Conservation (phyloP, 2,797 vertebrate genomes). For the Sitta carolinensis region DNA sequence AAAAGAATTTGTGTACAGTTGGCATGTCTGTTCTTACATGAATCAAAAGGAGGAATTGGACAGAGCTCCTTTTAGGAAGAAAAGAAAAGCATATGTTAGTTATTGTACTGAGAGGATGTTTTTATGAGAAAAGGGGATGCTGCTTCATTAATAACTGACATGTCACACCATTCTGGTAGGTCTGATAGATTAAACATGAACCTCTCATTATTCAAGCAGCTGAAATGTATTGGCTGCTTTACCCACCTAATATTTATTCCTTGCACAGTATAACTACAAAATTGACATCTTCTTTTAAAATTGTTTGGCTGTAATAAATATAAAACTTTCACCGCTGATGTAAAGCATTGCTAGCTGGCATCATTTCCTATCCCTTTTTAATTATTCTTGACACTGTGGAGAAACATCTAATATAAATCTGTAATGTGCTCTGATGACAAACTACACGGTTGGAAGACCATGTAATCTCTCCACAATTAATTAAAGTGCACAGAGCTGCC, state of each 20-base stretch:
- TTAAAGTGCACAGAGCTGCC: slow-evolving; percentile 91
- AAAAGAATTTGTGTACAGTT: slow-evolving; percentile 37
- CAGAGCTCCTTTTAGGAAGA: slow-evolving; percentile 55
- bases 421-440: slow-evolving; percentile 99
- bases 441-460: slow-evolving; percentile 99
- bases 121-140: slow-evolving; percentile 71
- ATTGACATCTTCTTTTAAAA: slow-evolving; percentile 83
- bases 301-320: slow-evolving; percentile 80
- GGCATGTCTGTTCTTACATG: slow-evolving; percentile 48
- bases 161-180: slow-evolving; percentile 65
- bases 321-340: slow-evolving; percentile 77
- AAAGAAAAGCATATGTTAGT: slow-evolving; percentile 73
- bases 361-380: slow-evolving; percentile 90
- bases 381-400: slow-evolving; percentile 99
- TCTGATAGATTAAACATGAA: slow-evolving; percentile 79
- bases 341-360: slow-evolving; percentile 85
- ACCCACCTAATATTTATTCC: slow-evolving; percentile 75
- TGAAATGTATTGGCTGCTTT: slow-evolving; percentile 63
- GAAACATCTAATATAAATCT: slow-evolving; percentile 99
- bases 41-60: slow-evolving; percentile 59
- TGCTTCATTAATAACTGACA: slow-evolving; percentile 75
- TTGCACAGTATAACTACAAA: slow-evolving; percentile 69
- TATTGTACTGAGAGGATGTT: slow-evolving; percentile 73
- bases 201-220: slow-evolving; percentile 71
- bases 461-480: slow-evolving; percentile 99